Conservation (phyloP, 2,113 vertebrate species). For the Euleptes europaea region DNA sequence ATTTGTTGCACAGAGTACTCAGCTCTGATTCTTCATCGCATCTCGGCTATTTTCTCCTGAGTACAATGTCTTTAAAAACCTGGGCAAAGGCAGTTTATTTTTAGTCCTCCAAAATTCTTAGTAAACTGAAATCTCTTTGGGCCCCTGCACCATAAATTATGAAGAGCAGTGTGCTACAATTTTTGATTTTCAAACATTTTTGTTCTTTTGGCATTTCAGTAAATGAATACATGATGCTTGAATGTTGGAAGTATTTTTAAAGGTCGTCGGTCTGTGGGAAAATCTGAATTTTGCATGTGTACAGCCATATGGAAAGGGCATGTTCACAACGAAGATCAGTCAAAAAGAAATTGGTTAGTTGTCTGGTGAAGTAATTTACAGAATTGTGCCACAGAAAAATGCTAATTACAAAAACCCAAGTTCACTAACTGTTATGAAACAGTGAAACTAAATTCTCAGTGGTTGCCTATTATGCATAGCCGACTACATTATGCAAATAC, state of each 20-base stretch:
- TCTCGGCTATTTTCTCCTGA: neutral
- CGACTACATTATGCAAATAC: neutral
- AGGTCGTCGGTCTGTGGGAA: neutral
- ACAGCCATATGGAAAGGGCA: neutral
- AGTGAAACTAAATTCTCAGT: neutral
- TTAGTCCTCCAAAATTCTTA: neutral
- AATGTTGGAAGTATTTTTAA: slow-evolving; percentile 16
- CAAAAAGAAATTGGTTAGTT: neutral
- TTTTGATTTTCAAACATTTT: neutral
- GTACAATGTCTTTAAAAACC: neutral
- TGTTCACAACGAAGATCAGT: neutral
- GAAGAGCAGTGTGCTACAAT: neutral
- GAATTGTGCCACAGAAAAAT: neutral
- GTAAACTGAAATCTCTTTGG: neutral
- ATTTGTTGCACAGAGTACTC: neutral
- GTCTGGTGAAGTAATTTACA: neutral
- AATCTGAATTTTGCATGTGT: neutral
- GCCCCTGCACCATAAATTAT: neutral
- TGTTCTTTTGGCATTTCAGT: neutral
- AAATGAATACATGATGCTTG: neutral
- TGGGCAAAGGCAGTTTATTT: neutral
- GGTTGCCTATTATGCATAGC: neutral
- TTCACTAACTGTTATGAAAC: neutral
- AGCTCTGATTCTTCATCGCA: neutral
- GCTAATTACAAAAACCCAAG: neutral